Evolutionary conservation across 2,888 invertebrate species (phyloP).

Genomic region (Epistrophella euchroma): DNA sequence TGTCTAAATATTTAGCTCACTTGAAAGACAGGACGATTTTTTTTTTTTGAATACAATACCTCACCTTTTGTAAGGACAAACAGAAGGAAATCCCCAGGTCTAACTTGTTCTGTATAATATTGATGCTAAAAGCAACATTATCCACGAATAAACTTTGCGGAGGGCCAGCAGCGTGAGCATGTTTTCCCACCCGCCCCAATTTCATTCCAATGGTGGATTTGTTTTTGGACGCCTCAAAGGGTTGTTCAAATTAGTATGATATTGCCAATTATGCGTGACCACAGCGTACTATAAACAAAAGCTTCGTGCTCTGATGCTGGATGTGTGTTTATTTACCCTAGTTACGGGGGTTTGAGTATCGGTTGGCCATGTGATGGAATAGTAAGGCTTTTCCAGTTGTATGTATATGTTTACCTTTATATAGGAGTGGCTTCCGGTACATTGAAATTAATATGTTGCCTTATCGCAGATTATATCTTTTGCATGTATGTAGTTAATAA

Average conservation of each 20-base stretch:
- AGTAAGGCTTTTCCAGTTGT: conserved; percentile 17
- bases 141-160: conserved; percentile 31
- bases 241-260: conserved; percentile 74
- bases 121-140: conserved; percentile 42
- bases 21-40: not conserved
- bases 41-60: not conserved
- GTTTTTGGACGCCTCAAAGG: conserved; percentile 72
- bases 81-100: conserved; percentile 22
- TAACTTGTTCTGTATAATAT: not conserved
- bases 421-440: conserved; percentile 28
- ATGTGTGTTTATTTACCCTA: conserved; percentile 59
- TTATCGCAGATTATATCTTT: conserved; percentile 33
- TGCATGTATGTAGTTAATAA: not conserved
- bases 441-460: conserved; percentile 62
- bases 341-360: not conserved
- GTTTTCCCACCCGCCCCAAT: not conserved
- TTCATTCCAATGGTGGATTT: conserved; percentile 63
- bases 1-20: too few relatives aligned
- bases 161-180: not conserved
- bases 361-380: conserved; percentile 12
- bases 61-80: conserved; percentile 8
- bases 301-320: conserved; percentile 40
- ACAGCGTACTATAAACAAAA: conserved; percentile 70
- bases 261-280: conserved; percentile 75
- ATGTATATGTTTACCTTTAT: not conserved